Base-by-base conservation (phyloP, 2,113 vertebrate species). In the Corythornis cristatus region DNA sequence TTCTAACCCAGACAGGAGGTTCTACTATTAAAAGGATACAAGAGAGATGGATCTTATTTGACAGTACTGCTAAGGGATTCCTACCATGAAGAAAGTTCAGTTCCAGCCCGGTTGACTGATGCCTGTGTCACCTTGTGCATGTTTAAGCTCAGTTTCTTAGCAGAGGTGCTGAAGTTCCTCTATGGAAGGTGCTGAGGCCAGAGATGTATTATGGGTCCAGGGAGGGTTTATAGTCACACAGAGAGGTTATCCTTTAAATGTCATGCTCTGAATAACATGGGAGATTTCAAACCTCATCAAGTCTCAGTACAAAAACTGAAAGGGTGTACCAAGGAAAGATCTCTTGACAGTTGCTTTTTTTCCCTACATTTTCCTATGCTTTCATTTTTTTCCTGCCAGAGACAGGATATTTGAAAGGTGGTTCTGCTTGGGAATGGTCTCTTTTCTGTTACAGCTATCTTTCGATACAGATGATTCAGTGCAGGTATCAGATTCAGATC, bases 381-480 rank as follows among this genome's bases (percentile, higher is more conserved):
- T 96, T 95, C 87, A 87, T 94, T 93, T 46, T 84, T 81, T 53
- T 82, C 40, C 74, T 89, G 75, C 50, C 89, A 93, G 93, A 91
- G 40, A 85, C 43, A 87, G 72, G 84, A 89, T 91, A 91, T 74
- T 93, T 93, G 72, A 95, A 96, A 96, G 94, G 88, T 93, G 85
- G 81, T 93, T 96, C 89, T 88, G 88, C 66, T 85, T 64, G 91
- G 85, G 75, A 91, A 85, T 80, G 89, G 75, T 93, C 86, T 71
- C 82, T 95, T 75, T 80, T 96, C 91, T 94, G 31, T 94, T 85
- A 87, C 51, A 85, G 70, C 25, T 91, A 37, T 87, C 91, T 93
- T 96, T 96, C 95, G 90, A 95, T 91, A 95, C 45, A 91, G 90
- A 83, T 54, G 67, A 91, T 80, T 94, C 88, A 80, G 91, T 66